Percentiles rank a stretch among this genome's conserved stretches.
Evolutionary conservation across 2,888 invertebrate genomes (phyloP).

Genomic region (Synergus itoensis): DNA sequence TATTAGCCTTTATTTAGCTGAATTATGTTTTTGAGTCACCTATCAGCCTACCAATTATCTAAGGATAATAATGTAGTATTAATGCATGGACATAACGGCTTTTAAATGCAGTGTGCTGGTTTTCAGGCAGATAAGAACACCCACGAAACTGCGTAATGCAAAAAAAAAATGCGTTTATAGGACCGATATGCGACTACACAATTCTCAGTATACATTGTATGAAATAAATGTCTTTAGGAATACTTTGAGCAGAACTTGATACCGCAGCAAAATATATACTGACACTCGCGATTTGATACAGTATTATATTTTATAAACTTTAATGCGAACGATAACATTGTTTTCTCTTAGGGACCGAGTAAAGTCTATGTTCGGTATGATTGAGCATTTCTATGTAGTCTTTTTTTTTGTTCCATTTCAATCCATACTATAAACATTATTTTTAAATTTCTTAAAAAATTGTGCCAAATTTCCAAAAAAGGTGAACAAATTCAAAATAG

Average conservation of each 20-base stretch:
- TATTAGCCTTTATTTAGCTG: neutral
- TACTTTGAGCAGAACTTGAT: conserved; percentile 9
- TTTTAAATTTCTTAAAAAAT: too few species aligned
- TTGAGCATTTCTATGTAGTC: neutral
- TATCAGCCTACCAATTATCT: conserved; percentile 11
- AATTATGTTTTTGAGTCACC: conserved; percentile 11
- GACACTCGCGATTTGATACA: conserved; percentile 36
- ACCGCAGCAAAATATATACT: neutral
- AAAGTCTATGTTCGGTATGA: neutral
- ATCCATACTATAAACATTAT: neutral
- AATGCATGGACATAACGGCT: conserved; percentile 6
- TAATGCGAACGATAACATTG: conserved; percentile 27
- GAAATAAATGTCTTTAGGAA: neutral
- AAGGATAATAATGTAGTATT: conserved; percentile 32
- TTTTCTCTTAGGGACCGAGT: neutral
- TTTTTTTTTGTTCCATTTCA: neutral
- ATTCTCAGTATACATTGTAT: conserved; percentile 11
- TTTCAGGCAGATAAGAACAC: conserved; percentile 24
- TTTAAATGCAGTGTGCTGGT: neutral
- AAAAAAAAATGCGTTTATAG: neutral
- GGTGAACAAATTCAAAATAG: too few species aligned
- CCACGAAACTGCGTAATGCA: conserved; percentile 7
- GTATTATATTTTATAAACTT: conserved; percentile 28
- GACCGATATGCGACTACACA: conserved; percentile 13
- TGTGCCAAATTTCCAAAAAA: too few species aligned